A percentile compares a stretch with the other conserved stretches of the same genome.
phyloP scores from a whole-genome alignment of 2,113 vertebrate genomes.

The Spea multiplicata region DNA sequence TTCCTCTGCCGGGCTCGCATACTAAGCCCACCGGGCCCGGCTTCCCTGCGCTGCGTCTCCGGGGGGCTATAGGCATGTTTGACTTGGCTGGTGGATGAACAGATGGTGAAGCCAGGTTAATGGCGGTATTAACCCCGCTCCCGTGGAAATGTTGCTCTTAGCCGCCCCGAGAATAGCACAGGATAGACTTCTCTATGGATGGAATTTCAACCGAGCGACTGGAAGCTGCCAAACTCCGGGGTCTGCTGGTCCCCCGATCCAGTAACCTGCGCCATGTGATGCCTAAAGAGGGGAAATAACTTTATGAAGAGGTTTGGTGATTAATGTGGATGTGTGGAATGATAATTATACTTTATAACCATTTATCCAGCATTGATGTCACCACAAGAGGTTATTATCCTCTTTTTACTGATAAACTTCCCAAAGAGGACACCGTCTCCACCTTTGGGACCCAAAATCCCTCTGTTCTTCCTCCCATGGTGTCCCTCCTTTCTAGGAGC shows the following conservation, averaged over 20 bases:
- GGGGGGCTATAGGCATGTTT: constrained; percentile 54
- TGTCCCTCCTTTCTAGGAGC: too few relatives aligned
- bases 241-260: constrained; percentile 60
- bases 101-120: constrained; percentile 60
- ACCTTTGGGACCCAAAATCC: too few relatives aligned
- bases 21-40: constrained; percentile 57
- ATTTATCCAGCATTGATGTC: too few relatives aligned
- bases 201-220: constrained; percentile 61
- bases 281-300: constrained; percentile 42
- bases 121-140: constrained; percentile 49
- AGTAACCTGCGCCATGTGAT: constrained; percentile 29
- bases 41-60: constrained; percentile 55
- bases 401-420: too few relatives aligned
- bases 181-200: constrained; percentile 60
- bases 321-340: too few relatives aligned
- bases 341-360: too few relatives aligned
- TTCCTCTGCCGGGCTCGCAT: constrained; percentile 15
- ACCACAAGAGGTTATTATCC: too few relatives aligned
- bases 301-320: too few relatives aligned
- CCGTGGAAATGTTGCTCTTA: constrained; percentile 47
- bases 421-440: too few relatives aligned
- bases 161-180: constrained; percentile 56
- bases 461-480: too few relatives aligned
- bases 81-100: constrained; percentile 59
- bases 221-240: constrained; percentile 61